A percentile compares a stretch with the other conserved stretches of the same genome.
Conservation (phyloP, 2,113 vertebrate species). For the Menura novaehollandiae region DNA sequence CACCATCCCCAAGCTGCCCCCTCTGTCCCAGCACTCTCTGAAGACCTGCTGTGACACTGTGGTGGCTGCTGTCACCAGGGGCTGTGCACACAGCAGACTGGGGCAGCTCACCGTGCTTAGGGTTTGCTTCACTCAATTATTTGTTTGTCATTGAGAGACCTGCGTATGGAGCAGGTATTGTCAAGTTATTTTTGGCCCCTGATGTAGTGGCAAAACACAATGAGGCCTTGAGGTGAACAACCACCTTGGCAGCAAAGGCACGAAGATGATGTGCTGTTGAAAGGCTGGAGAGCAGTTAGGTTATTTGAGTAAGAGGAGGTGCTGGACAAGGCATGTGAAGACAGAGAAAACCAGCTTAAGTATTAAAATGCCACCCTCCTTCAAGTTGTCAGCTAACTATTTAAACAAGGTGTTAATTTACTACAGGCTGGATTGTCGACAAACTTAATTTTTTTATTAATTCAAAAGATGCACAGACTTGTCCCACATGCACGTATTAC, state of each 20-base stretch:
- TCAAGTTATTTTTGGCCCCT: constrained; percentile 70
- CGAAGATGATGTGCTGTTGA: constrained; percentile 46
- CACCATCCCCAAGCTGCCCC: constrained; percentile 48
- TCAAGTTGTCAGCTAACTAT: constrained; percentile 47
- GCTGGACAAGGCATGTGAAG: constrained; percentile 53
- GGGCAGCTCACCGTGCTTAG: constrained; percentile 58
- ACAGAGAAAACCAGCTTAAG: constrained; percentile 48
- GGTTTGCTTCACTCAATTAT: constrained; percentile 84
- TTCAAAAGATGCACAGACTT: constrained; percentile 17
- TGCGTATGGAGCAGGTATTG: constrained; percentile 66
- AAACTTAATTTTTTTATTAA: not conserved
- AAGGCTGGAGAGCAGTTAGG: constrained; percentile 61
- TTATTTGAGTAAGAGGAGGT: constrained; percentile 53
- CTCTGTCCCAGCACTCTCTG: constrained; percentile 25
- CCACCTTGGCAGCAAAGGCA: constrained; percentile 67
- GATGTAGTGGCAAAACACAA: constrained; percentile 56
- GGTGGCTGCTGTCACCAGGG: constrained; percentile 51
- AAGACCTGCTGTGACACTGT: constrained; percentile 72
- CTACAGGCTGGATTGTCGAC: not conserved
- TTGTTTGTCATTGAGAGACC: constrained; percentile 75
- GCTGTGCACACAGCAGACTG: constrained; percentile 26
- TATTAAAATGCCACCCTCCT: constrained; percentile 40
- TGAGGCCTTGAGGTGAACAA: constrained; percentile 74
- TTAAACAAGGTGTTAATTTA: constrained; percentile 42
- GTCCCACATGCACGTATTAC: not conserved